phyloP scores from a whole-genome alignment of 2,113 vertebrate genomes.

The Danionella cerebrum region DNA sequence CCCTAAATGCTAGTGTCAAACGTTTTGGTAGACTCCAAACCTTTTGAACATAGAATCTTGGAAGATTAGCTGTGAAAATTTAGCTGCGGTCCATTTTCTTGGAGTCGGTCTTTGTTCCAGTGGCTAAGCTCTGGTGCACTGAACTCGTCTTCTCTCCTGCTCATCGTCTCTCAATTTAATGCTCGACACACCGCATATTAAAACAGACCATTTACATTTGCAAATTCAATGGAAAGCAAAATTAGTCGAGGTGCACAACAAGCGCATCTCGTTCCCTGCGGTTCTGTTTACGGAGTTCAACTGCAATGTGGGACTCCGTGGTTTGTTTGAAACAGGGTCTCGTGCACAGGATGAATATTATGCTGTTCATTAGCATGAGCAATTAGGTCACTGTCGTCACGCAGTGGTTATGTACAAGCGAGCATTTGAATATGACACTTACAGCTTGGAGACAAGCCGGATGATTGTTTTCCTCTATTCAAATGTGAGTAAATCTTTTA shows the following conservation, averaged over 20 bases:
- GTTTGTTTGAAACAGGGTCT: not conserved
- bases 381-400: conserved; percentile 13
- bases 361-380: conserved; percentile 15
- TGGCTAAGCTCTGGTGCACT: conserved; percentile 9
- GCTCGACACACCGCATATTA: conserved; percentile 34
- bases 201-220: conserved; percentile 49
- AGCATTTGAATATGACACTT: not conserved
- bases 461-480: not conserved
- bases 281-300: conserved; percentile 2
- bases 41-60: not conserved
- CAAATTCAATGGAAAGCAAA: conserved; percentile 50
- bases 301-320: not conserved
- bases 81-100: not conserved
- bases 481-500: not conserved
- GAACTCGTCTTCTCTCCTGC: not conserved
- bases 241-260: conserved; percentile 18
- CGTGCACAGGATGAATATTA: conserved; percentile 13
- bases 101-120: conserved; percentile 5
- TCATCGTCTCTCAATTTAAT: conserved; percentile 2
- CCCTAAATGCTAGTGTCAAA: too few species aligned
- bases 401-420: not conserved
- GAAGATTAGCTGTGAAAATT: not conserved
- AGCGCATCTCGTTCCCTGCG: not conserved
- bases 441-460: not conserved
- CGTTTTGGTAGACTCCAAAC: too few species aligned